These are phyloP conservation scores for Hormaphis cornu DNA, from an alignment of 1,140 invertebrate genomes.

Conservation along the genomic window DNA sequence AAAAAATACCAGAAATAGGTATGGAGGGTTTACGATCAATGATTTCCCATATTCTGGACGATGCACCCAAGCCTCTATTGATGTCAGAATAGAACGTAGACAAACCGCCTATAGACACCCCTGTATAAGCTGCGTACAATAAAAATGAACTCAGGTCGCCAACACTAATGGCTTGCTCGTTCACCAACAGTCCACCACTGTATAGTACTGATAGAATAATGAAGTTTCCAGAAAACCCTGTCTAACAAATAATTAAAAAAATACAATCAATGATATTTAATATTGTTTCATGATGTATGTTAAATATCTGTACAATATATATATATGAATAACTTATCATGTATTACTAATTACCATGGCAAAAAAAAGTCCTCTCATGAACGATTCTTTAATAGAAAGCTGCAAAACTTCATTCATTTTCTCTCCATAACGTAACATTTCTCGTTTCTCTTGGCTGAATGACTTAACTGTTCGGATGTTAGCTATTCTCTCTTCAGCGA, in stretches of 20 bases:
- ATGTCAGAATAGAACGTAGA: conserved; percentile 86
- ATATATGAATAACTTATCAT: background rate
- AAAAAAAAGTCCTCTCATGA: conserved; percentile 81
- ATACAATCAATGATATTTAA: background rate
- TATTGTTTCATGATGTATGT: too few species aligned
- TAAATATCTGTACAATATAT: background rate
- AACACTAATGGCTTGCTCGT: conserved; percentile 68
- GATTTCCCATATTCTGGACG: conserved; percentile 77
- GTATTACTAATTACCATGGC: conserved; percentile 58
- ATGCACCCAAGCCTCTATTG: conserved; percentile 87
- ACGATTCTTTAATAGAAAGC: conserved; percentile 77
- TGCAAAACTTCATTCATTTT: conserved; percentile 65
- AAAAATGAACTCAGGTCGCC: conserved; percentile 85
- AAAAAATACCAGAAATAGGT: conserved; percentile 50
- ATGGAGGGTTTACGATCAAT: conserved; percentile 72
- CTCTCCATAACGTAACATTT: conserved; percentile 58
- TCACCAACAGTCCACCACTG: conserved; percentile 83
- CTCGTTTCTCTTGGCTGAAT: conserved; percentile 76
- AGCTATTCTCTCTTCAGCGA: conserved; percentile 84
- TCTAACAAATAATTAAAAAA: conserved; percentile 49
- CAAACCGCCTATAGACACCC: conserved; percentile 75
- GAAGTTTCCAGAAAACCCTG: conserved; percentile 84
- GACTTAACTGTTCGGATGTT: conserved; percentile 91
- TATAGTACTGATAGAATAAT: conserved; percentile 88
- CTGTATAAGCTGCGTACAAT: conserved; percentile 85